These are phyloP conservation scores for Drosophila littoralis DNA, from an alignment of 1,140 invertebrate species.

Conservation along the genomic window DNA sequence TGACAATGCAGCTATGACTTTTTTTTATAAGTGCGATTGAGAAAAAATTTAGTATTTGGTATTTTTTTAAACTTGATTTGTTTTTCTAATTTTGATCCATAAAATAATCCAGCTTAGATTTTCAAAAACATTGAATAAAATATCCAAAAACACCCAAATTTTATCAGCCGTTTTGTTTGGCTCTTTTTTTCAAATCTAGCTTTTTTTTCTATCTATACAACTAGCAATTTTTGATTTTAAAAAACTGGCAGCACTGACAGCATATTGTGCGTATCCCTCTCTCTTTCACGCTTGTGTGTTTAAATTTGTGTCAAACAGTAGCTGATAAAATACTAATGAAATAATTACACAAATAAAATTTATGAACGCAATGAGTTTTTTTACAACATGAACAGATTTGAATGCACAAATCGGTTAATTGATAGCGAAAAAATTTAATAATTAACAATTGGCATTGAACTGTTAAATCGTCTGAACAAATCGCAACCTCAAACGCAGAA, in stretches of 20 bases:
- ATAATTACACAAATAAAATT: neutral
- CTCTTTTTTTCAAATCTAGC: neutral
- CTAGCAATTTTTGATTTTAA: neutral
- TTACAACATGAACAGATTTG: neutral
- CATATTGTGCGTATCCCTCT: neutral
- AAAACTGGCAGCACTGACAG: neutral
- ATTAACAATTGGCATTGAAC: too few relatives aligned
- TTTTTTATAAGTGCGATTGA: too few relatives aligned
- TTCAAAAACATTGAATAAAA: neutral
- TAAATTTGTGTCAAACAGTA: slow-evolving; percentile 6
- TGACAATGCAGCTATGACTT: too few relatives aligned
- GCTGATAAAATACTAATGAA: slow-evolving; percentile 7
- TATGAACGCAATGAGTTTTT: neutral
- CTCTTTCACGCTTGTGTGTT: neutral
- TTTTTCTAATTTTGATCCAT: neutral
- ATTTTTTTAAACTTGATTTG: too few relatives aligned
- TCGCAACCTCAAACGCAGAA: too few relatives aligned
- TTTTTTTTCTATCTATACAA: neutral
- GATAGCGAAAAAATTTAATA: too few relatives aligned
- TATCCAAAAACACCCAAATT: too few relatives aligned
- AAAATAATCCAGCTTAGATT: neutral
- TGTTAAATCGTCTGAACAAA: too few relatives aligned
- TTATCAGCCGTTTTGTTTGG: too few relatives aligned
- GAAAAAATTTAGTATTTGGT: too few relatives aligned
- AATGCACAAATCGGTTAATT: too few relatives aligned